Base-by-base conservation (phyloP, 2,113 vertebrate species). In the Chaetodon auriga region DNA sequence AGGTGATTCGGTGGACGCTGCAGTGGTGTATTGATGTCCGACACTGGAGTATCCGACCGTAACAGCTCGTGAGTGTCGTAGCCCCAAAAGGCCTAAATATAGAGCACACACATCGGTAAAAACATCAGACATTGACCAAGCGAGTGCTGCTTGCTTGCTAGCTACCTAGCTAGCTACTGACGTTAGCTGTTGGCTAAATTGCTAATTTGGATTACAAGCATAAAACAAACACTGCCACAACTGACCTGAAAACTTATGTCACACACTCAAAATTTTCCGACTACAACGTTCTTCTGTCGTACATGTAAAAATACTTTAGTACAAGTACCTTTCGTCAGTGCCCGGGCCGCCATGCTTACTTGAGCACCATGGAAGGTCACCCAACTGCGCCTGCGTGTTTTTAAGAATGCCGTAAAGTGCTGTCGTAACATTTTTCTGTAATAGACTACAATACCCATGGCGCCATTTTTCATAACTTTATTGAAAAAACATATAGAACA, bases 341-440 rank as follows among this genome's bases (percentile, higher is more conserved):
- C 62, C 45, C 92, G 87, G 0, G 86, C 23, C 0, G 95, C 95
- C 95, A 96, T 96, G 94, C 89, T 93, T 74, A 58, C 36, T 71
- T 21, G 0, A 45, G 51, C 35, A 53, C 81, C 51, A 70, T 68
- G 57, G 89, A 93, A 90, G 92, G 91, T 93, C 90, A 92, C 61
- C 14, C 10, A 14, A 55, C 54, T 64, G 85, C 90, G 83, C 15
- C 57, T 90, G 90, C 92, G 92, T 4, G 19, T 10, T 18, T 82
- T 78, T 54, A 53, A 78, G 2, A 0, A 13, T 81, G 83, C 60
- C 83, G 89, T 74, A 72, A 75, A 78, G 8, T 8, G 0, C 5
- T 55, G 78, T 78, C 46, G 80, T 38, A 38, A 30, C 30, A 6
- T 8, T 10, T 36, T 63, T 25, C 1, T 10, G 2, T 0, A 35